phyloP scores from a whole-genome alignment of 2,113 vertebrate species.

The Proterorhinus semilunaris region DNA sequence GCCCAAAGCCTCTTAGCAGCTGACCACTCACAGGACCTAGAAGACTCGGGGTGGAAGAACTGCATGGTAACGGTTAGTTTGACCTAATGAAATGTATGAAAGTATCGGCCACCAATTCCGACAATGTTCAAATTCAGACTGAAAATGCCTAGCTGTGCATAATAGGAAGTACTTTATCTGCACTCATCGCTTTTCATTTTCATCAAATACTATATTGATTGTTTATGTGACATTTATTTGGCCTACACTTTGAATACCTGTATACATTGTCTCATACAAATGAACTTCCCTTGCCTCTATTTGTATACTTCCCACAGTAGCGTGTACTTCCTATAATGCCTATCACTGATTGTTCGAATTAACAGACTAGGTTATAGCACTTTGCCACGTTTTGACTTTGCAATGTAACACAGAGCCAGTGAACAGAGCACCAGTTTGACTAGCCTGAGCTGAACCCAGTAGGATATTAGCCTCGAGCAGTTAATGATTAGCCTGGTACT shows the following conservation, averaged over 20 bases:
- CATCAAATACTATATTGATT: too few relatives aligned
- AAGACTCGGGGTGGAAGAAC: slow-evolving; percentile 13
- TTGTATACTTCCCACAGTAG: too few relatives aligned
- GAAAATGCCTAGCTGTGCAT: too few relatives aligned
- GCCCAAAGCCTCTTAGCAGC: slow-evolving; percentile 58
- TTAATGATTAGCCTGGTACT: slow-evolving; percentile 53
- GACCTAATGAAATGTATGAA: too few relatives aligned
- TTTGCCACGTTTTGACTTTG: background rate
- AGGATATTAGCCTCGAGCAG: slow-evolving; percentile 24
- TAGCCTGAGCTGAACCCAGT: slow-evolving; percentile 36
- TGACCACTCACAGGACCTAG: slow-evolving; percentile 57
- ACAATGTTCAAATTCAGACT: too few relatives aligned
- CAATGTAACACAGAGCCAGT: background rate
- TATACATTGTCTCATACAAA: too few relatives aligned
- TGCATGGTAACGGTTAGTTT: slow-evolving; percentile 3
- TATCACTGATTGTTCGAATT: too few relatives aligned
- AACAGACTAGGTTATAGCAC: background rate
- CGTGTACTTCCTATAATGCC: too few relatives aligned
- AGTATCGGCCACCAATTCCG: too few relatives aligned
- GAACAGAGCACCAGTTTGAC: background rate
- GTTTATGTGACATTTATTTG: background rate
- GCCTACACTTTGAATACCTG: background rate
- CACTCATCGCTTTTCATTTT: too few relatives aligned
- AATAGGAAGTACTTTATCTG: too few relatives aligned
- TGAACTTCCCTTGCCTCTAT: too few relatives aligned